Percentiles rank a stretch among this genome's conserved stretches.
phyloP scores from a whole-genome alignment of 1,140 invertebrate species.

The Zaprionus ghesquierei region DNA sequence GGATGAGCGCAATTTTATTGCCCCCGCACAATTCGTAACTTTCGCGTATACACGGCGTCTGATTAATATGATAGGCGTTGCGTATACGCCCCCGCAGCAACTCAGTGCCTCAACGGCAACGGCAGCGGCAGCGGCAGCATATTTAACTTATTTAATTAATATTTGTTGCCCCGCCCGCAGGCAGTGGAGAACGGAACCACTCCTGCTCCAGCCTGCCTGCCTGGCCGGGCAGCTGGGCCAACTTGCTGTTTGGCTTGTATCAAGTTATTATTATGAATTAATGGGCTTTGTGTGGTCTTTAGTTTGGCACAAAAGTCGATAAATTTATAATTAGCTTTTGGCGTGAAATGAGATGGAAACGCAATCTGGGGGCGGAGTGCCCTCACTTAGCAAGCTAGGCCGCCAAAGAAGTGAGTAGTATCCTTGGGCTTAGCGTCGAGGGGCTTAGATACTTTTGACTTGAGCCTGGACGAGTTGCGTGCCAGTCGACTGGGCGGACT shows the following conservation, averaged over 20 bases:
- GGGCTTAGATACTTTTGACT: not conserved
- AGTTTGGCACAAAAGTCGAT: conserved; percentile 59
- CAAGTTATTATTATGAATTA: conserved; percentile 71
- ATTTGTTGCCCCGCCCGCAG: conserved; percentile 29
- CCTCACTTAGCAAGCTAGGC: conserved; percentile 1
- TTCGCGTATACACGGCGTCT: conserved; percentile 26
- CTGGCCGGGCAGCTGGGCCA: not conserved
- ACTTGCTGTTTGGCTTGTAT: conserved; percentile 40
- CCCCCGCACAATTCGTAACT: conserved; percentile 1
- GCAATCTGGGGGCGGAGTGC: conserved; percentile 11
- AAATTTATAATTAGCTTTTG: conserved; percentile 67
- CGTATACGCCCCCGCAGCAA: conserved; percentile 29
- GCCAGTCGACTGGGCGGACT: not conserved
- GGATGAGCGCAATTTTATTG: conserved; percentile 43
- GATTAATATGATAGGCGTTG: conserved; percentile 42
- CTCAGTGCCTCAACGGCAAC: not conserved
- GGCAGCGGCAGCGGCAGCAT: conserved; percentile 21
- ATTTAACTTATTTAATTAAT: conserved; percentile 52
- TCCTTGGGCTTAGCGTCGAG: not conserved
- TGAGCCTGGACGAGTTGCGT: not conserved
- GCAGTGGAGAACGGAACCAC: not conserved
- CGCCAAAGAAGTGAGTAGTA: conserved; percentile 4
- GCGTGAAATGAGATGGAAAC: conserved; percentile 47
- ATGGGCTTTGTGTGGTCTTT: conserved; percentile 59
- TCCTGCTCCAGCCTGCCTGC: not conserved